These are phyloP conservation scores for Diadumene lineata DNA, from an alignment of 92 coral and sea anemone genomes.

Conservation along the genomic window DNA sequence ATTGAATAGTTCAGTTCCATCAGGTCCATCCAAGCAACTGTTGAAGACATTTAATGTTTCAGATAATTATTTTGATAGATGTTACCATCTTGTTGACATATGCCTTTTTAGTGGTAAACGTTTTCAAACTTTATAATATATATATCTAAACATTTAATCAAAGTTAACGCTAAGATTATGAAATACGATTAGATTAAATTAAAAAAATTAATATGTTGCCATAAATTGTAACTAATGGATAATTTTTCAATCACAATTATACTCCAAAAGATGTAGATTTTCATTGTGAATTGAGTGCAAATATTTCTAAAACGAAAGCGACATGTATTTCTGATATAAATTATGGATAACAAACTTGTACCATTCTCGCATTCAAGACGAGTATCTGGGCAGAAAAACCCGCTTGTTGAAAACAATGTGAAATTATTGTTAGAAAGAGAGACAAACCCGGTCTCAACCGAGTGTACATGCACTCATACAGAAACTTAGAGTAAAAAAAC, in stretches of 20 bases:
- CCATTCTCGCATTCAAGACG: neutral
- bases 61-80: too few species aligned
- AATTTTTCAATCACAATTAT: neutral
- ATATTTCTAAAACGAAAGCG: neutral
- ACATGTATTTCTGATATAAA: neutral
- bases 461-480: too few species aligned
- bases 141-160: too few species aligned
- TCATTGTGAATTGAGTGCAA: neutral
- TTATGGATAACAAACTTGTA: conserved; percentile 12
- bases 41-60: neutral
- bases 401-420: neutral
- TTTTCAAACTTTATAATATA: neutral
- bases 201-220: neutral
- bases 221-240: neutral
- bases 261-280: neutral
- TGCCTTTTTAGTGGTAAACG: neutral
- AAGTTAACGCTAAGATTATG: neutral
- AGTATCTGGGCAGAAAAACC: neutral
- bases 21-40: too few species aligned
- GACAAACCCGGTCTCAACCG: neutral
- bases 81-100: too few species aligned
- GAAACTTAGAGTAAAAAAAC: neutral
- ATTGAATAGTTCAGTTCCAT: too few species aligned
- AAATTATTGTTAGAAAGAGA: neutral
- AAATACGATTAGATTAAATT: neutral